phyloP scores from a whole-genome alignment of 2,797 vertebrate genomes.

The Helostoma temminkii region DNA sequence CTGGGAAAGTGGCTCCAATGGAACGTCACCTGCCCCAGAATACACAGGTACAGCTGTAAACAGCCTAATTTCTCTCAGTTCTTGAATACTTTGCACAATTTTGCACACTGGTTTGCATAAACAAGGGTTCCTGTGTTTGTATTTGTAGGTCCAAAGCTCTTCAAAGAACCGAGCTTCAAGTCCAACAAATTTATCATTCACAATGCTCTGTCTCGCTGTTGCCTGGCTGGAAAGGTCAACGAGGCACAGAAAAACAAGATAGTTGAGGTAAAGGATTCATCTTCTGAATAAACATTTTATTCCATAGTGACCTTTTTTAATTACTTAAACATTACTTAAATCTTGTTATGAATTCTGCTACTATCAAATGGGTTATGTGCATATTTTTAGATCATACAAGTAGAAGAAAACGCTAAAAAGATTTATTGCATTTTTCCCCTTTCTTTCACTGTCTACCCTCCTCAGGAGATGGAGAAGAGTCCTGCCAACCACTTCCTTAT shows the following conservation, averaged over 20 bases:
- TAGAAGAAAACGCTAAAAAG: not conserved
- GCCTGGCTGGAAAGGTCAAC: constrained; percentile 93
- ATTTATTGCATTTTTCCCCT: not conserved
- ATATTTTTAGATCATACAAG: not conserved
- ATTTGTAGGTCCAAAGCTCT: constrained; percentile 90
- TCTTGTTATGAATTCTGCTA: not conserved
- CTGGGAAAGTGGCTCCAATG: constrained; percentile 87
- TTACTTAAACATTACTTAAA: no score
- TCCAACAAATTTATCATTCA: constrained; percentile 96
- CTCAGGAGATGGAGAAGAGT: constrained; percentile 93
- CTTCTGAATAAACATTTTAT: no score
- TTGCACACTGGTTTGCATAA: not conserved
- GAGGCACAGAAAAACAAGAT: constrained; percentile 92
- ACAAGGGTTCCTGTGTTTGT: constrained; percentile 1
- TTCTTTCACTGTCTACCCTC: not conserved
- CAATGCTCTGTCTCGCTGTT: constrained; percentile 92
- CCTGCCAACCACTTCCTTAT: constrained; percentile 93
- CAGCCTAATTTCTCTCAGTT: not conserved
- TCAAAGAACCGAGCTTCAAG: constrained; percentile 94
- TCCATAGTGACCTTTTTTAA: no score
- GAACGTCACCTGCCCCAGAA: constrained; percentile 88
- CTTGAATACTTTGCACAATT: not conserved
- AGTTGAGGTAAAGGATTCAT: constrained; percentile 83
- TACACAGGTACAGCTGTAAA: constrained; percentile 85
- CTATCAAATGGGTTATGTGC: not conserved